Conservation (phyloP, 2,113 vertebrate genomes). For the Butorides virescens region DNA sequence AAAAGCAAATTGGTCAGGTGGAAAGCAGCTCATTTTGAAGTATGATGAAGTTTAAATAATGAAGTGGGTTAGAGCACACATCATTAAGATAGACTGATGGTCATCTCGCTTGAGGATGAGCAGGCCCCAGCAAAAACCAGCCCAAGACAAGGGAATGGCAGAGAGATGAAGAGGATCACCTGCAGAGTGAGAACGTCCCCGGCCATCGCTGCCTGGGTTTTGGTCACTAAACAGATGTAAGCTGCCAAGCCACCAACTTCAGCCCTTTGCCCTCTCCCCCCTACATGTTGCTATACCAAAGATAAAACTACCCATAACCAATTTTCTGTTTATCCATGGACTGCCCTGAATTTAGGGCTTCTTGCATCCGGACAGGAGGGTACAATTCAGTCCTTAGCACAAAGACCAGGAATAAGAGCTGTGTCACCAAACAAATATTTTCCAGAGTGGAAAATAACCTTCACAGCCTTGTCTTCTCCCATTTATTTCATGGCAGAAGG, state of each 20-base stretch:
- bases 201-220: fast-evolving
- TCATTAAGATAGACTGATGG: background rate
- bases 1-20: background rate
- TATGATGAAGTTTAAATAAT: background rate
- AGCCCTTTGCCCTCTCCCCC: background rate
- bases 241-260: background rate
- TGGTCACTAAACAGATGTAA: background rate
- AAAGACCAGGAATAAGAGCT: background rate
- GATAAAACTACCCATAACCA: background rate
- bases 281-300: background rate
- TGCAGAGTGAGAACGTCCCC: background rate
- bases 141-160: background rate
- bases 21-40: background rate
- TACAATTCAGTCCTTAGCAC: background rate
- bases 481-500: background rate
- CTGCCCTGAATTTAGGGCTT: background rate
- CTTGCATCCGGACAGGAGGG: background rate
- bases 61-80: background rate
- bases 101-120: background rate
- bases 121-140: background rate
- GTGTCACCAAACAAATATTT: background rate
- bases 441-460: background rate
- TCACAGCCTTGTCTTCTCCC: background rate
- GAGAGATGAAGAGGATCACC: background rate
- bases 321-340: background rate